These are phyloP conservation scores for Scolopax rusticola DNA, from an alignment of 2,797 vertebrate genomes.

Conservation along the genomic window DNA sequence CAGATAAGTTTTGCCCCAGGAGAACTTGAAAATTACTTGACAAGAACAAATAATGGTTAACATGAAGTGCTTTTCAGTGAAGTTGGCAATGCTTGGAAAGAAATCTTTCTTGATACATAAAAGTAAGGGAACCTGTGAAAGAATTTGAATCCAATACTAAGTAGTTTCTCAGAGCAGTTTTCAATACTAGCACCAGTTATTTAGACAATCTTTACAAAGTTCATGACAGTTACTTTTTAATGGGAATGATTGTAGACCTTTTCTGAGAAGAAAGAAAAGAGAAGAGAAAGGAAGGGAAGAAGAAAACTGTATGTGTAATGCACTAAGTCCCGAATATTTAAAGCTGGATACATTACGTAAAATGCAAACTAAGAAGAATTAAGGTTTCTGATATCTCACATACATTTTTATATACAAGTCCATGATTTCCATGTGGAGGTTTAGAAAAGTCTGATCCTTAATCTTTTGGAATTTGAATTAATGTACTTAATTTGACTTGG, in stretches of 20 bases:
- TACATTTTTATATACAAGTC: background rate
- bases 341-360: background rate
- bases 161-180: background rate
- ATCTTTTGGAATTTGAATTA: background rate
- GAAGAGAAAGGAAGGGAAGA: background rate
- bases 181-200: background rate
- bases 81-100: background rate
- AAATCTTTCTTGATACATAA: background rate
- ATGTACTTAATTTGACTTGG: background rate
- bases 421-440: background rate
- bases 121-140: background rate
- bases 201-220: background rate
- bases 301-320: background rate
- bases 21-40: constrained; percentile 36
- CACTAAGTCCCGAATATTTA: background rate
- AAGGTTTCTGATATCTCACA: background rate
- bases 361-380: background rate
- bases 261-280: background rate
- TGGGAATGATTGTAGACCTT: background rate
- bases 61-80: background rate
- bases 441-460: background rate
- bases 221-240: background rate
- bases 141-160: background rate
- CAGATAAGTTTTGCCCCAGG: constrained; percentile 16
- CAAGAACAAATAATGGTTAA: constrained; percentile 28